Base-by-base conservation (phyloP, 1,140 invertebrate genomes). In the Leptoteleia sp. region DNA sequence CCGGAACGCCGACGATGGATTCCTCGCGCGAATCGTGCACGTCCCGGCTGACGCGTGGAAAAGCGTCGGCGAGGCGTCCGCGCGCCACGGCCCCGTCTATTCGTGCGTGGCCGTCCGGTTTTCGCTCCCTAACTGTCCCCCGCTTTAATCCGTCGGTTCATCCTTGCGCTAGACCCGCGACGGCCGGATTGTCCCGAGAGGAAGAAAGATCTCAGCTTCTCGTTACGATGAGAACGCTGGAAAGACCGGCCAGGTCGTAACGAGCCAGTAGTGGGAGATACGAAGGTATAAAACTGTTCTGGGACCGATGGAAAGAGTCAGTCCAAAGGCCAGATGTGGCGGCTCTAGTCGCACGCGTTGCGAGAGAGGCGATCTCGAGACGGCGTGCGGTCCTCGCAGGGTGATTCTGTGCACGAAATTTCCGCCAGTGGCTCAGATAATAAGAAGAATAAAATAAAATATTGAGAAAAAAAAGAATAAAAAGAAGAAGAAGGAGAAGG, bases 201-300 rank as follows among this genome's bases (percentile, higher is more conserved):
- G 79, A 84, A 84, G 72, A 81, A 83, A 80, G 71, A 79, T 75
- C 57, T 40, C 59, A 42, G 76, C 52, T 70, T n/a, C 65, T 75
- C 59, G 75, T 65, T 62, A 68, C 79, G 68, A 70, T 59, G 73
- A 70, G 79, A 81, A 59, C 59, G 76, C 64, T 65, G 79, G 35
- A 38, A 62, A 59, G 71, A 76, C 70, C 61, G 62, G 65, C 79
- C 75, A 75, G 71, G 62, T 81, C 73, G 37, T 65, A 77, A 65
- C 68, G 68, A 48, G 64, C 43, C 16, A 42, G 78, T 77, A 85
- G 88, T 89, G 88, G 88, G 88, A 86, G 88, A 88, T 84, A 65
- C 88, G 88, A 89, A 85, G 87, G 88, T 89, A 89, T 89, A 89
- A 89, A 88, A 86, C 83, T 85, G 80, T 87, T 87, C 84, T 83